A percentile compares a stretch with the other conserved stretches of the same genome.
Conservation (phyloP, 2,797 vertebrate genomes). For the Chelonia mydas region DNA sequence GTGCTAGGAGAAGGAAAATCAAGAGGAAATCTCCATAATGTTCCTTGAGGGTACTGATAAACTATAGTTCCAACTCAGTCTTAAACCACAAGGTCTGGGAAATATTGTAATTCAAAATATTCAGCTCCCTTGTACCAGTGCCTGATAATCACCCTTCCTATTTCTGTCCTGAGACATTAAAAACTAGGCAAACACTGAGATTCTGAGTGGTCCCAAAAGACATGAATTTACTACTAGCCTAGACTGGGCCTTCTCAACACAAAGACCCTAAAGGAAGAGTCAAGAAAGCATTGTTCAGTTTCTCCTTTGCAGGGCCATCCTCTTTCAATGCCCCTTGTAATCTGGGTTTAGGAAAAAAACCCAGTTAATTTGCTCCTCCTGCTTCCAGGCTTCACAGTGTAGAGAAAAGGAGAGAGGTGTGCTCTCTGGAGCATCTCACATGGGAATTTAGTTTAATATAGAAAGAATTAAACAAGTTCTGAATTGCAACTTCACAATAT, state of each 20-base stretch:
- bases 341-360: background rate
- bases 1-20: background rate
- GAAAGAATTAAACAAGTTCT: background rate
- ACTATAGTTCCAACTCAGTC: background rate
- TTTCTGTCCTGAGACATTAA: fast-evolving
- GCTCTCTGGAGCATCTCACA: background rate
- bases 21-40: fast-evolving
- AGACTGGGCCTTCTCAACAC: background rate
- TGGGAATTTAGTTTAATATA: slow-evolving; percentile 16
- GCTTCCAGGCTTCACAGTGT: background rate
- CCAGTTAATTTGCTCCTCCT: background rate
- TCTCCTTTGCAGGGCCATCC: slow-evolving; percentile 25
- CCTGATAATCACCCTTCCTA: background rate
- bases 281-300: background rate
- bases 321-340: slow-evolving; percentile 25
- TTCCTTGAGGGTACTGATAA: background rate
- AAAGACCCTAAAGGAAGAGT: background rate
- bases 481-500: background rate
- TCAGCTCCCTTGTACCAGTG: background rate
- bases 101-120: fast-evolving
- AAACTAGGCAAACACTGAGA: fast-evolving
- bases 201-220: fast-evolving
- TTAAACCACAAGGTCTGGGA: background rate
- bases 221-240: background rate
- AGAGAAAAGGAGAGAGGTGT: background rate